Evolutionary conservation across 2,797 vertebrate genomes (phyloP).

Genomic region (Sphenodon punctatus): DNA sequence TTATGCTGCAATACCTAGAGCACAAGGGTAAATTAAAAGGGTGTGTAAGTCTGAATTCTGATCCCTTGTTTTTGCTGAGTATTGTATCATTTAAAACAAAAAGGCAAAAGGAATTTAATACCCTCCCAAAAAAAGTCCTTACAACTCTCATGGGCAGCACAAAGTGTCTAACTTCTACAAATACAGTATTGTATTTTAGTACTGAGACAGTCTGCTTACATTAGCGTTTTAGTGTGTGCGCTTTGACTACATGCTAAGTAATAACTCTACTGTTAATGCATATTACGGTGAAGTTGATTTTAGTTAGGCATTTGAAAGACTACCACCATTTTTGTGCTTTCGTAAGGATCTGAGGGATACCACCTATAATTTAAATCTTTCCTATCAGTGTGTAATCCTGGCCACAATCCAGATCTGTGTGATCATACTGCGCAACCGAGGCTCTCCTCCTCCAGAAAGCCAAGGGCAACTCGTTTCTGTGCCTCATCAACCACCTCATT

Average conservation of each 20-base stretch:
- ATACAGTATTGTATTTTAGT: no score
- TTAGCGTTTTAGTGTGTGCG: no score
- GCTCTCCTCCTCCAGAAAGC: background rate
- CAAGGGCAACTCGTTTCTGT: background rate
- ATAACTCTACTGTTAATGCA: background rate
- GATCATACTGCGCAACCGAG: background rate
- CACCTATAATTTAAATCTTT: no score
- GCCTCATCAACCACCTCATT: background rate
- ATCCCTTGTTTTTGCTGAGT: background rate
- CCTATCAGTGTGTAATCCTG: background rate
- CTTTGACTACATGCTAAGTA: background rate
- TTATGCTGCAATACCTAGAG: no score
- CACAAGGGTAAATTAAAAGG: slow-evolving; percentile 9
- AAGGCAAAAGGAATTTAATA: fast-evolving
- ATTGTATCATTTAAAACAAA: background rate
- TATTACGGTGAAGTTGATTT: background rate
- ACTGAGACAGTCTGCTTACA: no score
- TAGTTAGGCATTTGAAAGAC: background rate
- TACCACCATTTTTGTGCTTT: background rate
- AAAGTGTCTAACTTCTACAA: no score
- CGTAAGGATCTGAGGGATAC: background rate
- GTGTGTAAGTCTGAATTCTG: background rate
- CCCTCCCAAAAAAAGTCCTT: no score
- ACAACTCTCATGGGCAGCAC: no score
- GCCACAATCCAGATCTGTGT: background rate